Conservation (phyloP, 2,797 vertebrate species). For the Brotula barbata region DNA sequence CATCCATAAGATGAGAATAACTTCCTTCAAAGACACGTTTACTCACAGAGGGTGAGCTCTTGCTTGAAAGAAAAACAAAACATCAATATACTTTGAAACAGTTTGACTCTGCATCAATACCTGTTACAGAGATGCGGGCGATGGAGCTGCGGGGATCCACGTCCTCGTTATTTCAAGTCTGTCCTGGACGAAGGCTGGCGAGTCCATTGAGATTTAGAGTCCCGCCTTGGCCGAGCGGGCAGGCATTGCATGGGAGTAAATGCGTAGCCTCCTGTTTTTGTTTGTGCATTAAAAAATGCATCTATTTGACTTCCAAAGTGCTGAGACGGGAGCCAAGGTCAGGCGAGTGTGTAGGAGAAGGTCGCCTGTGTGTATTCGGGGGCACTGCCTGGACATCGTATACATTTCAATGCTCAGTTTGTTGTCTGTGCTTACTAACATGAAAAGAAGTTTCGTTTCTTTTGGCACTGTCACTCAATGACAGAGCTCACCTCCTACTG, state of each 20-base stretch:
- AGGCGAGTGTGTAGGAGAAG: slow-evolving; percentile 5
- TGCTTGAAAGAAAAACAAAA: slow-evolving; percentile 38
- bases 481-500: slow-evolving; percentile 12
- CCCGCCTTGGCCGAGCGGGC: slow-evolving; percentile 2
- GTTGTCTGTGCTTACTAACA: slow-evolving; percentile 10
- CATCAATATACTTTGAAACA: slow-evolving; percentile 49
- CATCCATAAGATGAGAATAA: slow-evolving; percentile 46
- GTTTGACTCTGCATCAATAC: slow-evolving; percentile 37
- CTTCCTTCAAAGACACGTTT: slow-evolving; percentile 52
- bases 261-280: slow-evolving; percentile 20
- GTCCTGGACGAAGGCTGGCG: slow-evolving; percentile 31
- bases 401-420: slow-evolving; percentile 30
- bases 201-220: slow-evolving; percentile 31
- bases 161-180: slow-evolving; percentile 52
- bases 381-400: slow-evolving; percentile 10
- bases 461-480: slow-evolving; percentile 27
- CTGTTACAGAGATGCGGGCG: slow-evolving; percentile 30
- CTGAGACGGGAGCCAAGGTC: slow-evolving; percentile 35
- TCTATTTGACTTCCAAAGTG: slow-evolving; percentile 21
- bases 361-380: slow-evolving; percentile 49
- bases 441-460: slow-evolving; percentile 17
- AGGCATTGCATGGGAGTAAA: slow-evolving; percentile 1
- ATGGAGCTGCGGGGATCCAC: slow-evolving; percentile 35
- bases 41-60: slow-evolving; percentile 50
- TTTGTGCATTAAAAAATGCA: slow-evolving; percentile 41